A percentile compares a stretch with the other conserved stretches of the same genome.
Evolutionary conservation across 2,113 vertebrate genomes (phyloP).

Genomic region (Seriola aureovittata): DNA sequence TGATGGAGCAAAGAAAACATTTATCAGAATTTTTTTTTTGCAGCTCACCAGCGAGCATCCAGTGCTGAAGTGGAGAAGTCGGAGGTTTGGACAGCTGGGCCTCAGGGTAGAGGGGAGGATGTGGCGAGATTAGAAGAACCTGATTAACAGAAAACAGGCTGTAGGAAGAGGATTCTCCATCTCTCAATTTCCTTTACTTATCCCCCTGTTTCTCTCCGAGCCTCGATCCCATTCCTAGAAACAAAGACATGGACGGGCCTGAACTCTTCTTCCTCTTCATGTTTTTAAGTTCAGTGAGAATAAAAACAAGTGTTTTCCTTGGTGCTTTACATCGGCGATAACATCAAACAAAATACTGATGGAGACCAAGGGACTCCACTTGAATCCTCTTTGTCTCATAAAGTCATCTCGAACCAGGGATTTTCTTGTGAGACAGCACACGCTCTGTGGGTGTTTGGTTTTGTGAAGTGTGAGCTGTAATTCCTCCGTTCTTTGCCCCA

Average conservation of each 20-base stretch:
- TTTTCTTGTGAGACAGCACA: slow-evolving; percentile 41
- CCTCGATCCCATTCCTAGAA: slow-evolving; percentile 25
- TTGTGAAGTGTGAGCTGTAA: slow-evolving; percentile 44
- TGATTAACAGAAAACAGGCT: slow-evolving; percentile 62
- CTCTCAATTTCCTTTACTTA: slow-evolving; percentile 53
- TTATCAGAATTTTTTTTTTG: slow-evolving; percentile 28
- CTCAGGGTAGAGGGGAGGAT: slow-evolving; percentile 32
- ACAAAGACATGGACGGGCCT: neutral
- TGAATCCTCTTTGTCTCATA: slow-evolving; percentile 27
- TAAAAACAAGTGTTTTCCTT: slow-evolving; percentile 55
- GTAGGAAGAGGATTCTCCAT: slow-evolving; percentile 30
- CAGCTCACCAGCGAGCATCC: neutral
- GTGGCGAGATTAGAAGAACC: slow-evolving; percentile 59
- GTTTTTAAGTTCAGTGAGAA: slow-evolving; percentile 33
- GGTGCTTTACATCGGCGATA: slow-evolving; percentile 48
- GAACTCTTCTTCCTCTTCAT: slow-evolving; percentile 38
- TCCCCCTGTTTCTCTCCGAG: slow-evolving; percentile 12
- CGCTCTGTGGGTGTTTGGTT: slow-evolving; percentile 43
- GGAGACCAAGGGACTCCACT: slow-evolving; percentile 18
- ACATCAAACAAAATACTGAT: slow-evolving; percentile 56
- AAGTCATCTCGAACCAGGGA: neutral
- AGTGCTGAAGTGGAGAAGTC: slow-evolving; percentile 52
- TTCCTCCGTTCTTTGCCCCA: slow-evolving; percentile 42
- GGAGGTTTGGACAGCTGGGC: slow-evolving; percentile 78
- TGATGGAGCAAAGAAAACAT: slow-evolving; percentile 55